Conservation (phyloP, 1,140 invertebrate genomes). For the Meteorus sp. region DNA sequence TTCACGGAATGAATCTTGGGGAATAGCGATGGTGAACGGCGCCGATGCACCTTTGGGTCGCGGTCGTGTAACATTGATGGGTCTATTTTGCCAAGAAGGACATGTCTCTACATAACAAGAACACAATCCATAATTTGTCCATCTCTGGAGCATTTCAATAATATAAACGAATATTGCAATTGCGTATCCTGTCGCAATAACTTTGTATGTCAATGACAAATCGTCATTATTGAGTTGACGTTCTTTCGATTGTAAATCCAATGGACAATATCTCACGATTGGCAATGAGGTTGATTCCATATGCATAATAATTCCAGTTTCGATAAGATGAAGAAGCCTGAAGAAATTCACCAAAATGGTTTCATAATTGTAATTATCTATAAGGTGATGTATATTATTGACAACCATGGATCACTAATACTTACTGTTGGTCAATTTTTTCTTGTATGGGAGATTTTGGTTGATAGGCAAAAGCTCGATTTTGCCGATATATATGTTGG, state of each 20-base stretch:
- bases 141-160: conserved; percentile 59
- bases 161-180: conserved; percentile 66
- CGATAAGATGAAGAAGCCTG: conserved; percentile 68
- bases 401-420: conserved; percentile 29
- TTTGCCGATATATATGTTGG: conserved; percentile 64
- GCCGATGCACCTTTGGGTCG: neutral
- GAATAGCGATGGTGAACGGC: conserved; percentile 1
- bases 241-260: conserved; percentile 78
- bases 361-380: neutral
- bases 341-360: conserved; percentile 6
- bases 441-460: conserved; percentile 61
- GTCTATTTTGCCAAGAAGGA: conserved; percentile 2
- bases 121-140: neutral
- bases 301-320: conserved; percentile 73
- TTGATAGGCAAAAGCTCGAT: conserved; percentile 72
- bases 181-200: conserved; percentile 65
- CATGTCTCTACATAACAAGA: conserved; percentile 5
- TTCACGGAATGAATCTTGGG: too few species aligned
- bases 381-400: neutral
- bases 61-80: neutral
- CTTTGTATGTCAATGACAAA: conserved; percentile 71
- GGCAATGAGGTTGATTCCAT: conserved; percentile 66
- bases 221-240: conserved; percentile 70
- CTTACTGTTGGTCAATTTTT: conserved; percentile 71
- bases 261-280: conserved; percentile 73